phyloP scores from a whole-genome alignment of 2,888 invertebrate genomes.

The Sarcophaga rosellei region DNA sequence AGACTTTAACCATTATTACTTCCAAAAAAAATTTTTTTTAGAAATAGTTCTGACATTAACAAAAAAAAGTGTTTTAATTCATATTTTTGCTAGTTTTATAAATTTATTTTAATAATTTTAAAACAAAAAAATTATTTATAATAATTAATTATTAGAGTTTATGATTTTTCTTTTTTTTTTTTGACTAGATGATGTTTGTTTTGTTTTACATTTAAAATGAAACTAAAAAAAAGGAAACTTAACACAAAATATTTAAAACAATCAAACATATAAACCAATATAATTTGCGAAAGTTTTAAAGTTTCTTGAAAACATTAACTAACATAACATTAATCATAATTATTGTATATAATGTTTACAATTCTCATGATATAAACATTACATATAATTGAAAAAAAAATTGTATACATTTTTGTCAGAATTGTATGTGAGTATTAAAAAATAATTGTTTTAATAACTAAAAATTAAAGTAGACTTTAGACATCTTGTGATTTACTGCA shows the following conservation, averaged over 20 bases:
- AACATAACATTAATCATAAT: conserved; percentile 47
- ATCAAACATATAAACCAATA: conserved; percentile 7
- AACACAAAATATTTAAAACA: conserved; percentile 28
- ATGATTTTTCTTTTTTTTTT: background rate
- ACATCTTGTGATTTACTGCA: too few relatives aligned
- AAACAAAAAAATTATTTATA: background rate
- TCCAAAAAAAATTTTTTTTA: background rate
- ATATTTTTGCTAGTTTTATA: too few relatives aligned
- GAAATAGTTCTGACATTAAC: background rate
- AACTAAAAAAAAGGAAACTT: conserved; percentile 8
- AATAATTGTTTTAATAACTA: too few relatives aligned
- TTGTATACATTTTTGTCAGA: background rate
- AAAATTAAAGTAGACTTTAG: too few relatives aligned
- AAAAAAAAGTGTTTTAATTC: background rate
- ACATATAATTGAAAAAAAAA: conserved; percentile 42
- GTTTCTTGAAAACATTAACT: conserved; percentile 61
- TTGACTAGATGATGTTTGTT: conserved; percentile 30
- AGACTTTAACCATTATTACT: conserved; percentile 14
- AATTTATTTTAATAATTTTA: background rate
- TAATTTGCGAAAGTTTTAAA: conserved; percentile 50
- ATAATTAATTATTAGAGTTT: background rate
- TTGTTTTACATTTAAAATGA: conserved; percentile 2
- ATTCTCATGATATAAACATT: conserved; percentile 21
- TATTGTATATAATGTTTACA: conserved; percentile 21
- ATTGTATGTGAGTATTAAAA: background rate